Percentiles rank a stretch among this genome's conserved stretches.
phyloP scores from a whole-genome alignment of 2,113 vertebrate genomes.

The Brachypodius melanocephalos region DNA sequence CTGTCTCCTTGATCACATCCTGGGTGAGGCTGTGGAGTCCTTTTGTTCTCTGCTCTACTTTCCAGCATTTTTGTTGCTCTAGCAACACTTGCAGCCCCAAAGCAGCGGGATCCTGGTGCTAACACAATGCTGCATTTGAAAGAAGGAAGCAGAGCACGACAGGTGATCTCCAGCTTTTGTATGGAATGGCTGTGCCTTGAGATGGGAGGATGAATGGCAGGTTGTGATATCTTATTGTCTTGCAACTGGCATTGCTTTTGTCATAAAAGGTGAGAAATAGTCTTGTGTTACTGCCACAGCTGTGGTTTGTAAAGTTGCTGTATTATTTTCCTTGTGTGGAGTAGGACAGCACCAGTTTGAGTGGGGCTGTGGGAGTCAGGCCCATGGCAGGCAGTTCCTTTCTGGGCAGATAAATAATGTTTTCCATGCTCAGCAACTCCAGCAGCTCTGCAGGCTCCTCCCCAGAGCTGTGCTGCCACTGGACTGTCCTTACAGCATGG shows the following conservation, averaged over 20 bases:
- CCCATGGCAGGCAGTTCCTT: neutral
- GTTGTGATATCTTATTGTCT: neutral
- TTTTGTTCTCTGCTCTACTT: neutral
- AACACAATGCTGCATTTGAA: neutral
- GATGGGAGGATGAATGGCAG: neutral
- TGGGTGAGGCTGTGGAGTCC: neutral
- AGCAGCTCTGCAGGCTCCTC: neutral
- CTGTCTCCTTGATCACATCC: neutral
- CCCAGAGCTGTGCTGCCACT: neutral
- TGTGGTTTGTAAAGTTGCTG: neutral
- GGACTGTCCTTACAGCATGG: rapidly evolving
- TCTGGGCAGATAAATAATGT: neutral
- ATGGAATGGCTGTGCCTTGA: neutral
- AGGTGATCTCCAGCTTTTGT: neutral
- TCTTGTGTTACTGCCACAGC: neutral
- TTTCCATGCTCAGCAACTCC: neutral
- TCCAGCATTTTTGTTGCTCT: neutral
- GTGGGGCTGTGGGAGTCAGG: neutral
- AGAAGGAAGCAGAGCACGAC: neutral
- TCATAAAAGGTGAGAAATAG: neutral
- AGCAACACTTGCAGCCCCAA: neutral
- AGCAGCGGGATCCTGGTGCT: neutral
- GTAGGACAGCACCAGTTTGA: neutral
- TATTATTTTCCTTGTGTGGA: neutral
- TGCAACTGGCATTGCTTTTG: neutral